phyloP scores from a whole-genome alignment of 2,113 vertebrate genomes.

The Channa argus region DNA sequence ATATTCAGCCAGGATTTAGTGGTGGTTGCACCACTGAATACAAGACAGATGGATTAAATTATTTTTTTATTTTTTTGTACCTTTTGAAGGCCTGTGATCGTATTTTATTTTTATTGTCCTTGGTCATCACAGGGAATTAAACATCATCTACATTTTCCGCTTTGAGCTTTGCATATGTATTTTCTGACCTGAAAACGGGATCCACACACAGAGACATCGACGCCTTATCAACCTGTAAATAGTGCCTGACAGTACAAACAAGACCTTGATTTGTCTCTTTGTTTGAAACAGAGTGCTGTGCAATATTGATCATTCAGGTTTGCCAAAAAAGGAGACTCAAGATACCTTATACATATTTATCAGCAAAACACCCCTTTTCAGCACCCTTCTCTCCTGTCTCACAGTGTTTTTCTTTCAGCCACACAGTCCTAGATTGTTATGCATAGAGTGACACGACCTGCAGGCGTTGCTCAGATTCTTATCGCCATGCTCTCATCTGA shows the following conservation, averaged over 20 bases:
- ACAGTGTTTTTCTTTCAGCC: slow-evolving; percentile 63
- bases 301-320: slow-evolving; percentile 75
- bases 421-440: slow-evolving; percentile 76
- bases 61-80: too few relatives aligned
- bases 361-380: slow-evolving; percentile 40
- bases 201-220: slow-evolving; percentile 6
- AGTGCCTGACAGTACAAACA: slow-evolving; percentile 66
- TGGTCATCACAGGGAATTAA: background rate
- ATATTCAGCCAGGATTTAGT: too few relatives aligned
- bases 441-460: slow-evolving; percentile 79
- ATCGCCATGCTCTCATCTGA: slow-evolving; percentile 80
- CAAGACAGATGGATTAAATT: too few relatives aligned
- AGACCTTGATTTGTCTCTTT: slow-evolving; percentile 71
- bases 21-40: too few relatives aligned
- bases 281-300: slow-evolving; percentile 59
- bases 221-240: slow-evolving; percentile 50
- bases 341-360: slow-evolving; percentile 76
- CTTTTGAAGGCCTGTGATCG: too few relatives aligned
- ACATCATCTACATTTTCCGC: slow-evolving; percentile 4
- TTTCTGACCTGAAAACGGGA: slow-evolving; percentile 12
- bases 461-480: slow-evolving; percentile 80
- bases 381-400: slow-evolving; percentile 40
- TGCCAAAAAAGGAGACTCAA: slow-evolving; percentile 63
- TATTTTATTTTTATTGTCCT: background rate
- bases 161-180: slow-evolving; percentile 1